These are phyloP conservation scores for Branchinecta lindahli DNA, from an alignment of 1,140 invertebrate genomes.

Conservation along the genomic window DNA sequence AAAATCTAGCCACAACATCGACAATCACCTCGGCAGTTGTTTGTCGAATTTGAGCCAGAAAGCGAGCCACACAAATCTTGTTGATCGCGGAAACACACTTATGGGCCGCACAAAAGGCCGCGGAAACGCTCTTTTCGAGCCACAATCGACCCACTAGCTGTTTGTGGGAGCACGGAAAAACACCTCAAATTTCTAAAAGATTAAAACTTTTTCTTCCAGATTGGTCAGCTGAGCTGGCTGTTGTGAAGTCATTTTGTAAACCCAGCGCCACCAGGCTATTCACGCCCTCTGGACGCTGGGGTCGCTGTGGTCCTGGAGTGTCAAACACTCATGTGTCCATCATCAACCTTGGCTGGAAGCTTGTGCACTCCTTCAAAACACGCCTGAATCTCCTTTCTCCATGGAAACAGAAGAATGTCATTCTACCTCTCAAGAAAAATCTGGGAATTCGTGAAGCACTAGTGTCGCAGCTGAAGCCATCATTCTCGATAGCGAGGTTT, in stretches of 20 bases:
- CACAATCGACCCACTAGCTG: too few species aligned
- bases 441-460: not conserved
- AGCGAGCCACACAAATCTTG: too few species aligned
- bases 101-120: too few species aligned
- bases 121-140: too few species aligned
- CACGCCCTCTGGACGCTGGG: not conserved
- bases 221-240: not conserved
- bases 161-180: too few species aligned
- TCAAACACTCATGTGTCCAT: not conserved
- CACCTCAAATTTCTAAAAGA: too few species aligned
- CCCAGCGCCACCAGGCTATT: constrained; percentile 1
- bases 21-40: too few species aligned
- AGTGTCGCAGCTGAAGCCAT: not conserved
- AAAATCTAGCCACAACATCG: too few species aligned
- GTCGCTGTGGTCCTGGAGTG: not conserved
- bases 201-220: not conserved
- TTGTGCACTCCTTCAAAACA: not conserved
- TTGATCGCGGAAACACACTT: too few species aligned
- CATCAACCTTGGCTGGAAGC: constrained; percentile 5
- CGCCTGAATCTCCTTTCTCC: not conserved
- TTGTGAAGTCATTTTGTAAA: not conserved
- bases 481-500: not conserved
- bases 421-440: not conserved
- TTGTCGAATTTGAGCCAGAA: too few species aligned
- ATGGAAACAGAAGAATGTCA: not conserved